phyloP scores from a whole-genome alignment of 1,140 invertebrate species.

The Orussus abietinus region DNA sequence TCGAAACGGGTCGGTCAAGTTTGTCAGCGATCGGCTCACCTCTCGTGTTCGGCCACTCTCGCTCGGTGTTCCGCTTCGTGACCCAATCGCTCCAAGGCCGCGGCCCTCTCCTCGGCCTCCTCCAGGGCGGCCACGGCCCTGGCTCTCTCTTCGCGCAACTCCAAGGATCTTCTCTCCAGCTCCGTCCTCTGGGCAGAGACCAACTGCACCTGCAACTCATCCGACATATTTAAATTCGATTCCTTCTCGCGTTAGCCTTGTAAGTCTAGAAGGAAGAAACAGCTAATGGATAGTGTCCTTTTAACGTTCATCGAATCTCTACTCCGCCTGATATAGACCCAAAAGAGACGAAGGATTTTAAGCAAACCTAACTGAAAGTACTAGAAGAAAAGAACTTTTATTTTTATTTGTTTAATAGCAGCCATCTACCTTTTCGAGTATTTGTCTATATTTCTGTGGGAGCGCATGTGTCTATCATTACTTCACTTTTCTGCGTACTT shows the following conservation, averaged over 20 bases:
- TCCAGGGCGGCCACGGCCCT: constrained; percentile 73
- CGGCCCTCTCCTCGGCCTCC: constrained; percentile 83
- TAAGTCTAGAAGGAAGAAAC: background rate
- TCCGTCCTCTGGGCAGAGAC: constrained; percentile 81
- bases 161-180: constrained; percentile 73
- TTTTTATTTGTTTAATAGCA: no score
- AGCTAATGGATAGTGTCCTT: background rate
- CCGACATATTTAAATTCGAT: background rate
- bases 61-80: constrained; percentile 72
- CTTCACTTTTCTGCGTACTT: no score
- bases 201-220: constrained; percentile 63
- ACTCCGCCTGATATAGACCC: no score
- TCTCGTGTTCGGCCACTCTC: constrained; percentile 49
- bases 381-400: no score
- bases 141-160: constrained; percentile 74
- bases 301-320: no score
- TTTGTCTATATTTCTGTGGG: no score
- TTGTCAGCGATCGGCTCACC: constrained; percentile 44
- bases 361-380: no score
- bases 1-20: background rate
- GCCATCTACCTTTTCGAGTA: no score
- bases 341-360: no score
- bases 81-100: constrained; percentile 76
- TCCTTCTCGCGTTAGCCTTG: no score
- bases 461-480: no score